Conservation (phyloP, 2,797 vertebrate genomes). For the Ctenopoma multispine region DNA sequence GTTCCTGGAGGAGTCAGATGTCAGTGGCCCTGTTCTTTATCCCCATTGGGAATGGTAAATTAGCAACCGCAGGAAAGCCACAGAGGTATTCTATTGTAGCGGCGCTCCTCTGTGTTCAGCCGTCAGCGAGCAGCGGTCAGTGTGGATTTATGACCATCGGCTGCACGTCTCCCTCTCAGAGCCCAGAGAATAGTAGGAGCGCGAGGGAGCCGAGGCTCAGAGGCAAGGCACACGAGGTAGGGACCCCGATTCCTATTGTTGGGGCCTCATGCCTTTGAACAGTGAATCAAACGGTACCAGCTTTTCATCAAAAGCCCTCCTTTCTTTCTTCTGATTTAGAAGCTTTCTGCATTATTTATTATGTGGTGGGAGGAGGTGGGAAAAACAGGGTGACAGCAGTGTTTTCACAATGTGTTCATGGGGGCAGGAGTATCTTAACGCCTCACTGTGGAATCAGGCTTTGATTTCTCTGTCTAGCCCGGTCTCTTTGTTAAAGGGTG, state of each 20-base stretch:
- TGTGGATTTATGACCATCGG: conserved; percentile 84
- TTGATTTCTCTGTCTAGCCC: conserved; percentile 76
- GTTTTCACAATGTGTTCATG: conserved; percentile 83
- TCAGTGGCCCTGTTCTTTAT: conserved; percentile 81
- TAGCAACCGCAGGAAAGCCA: conserved; percentile 76
- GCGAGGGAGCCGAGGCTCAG: conserved; percentile 55
- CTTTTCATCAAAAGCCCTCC: conserved; percentile 89
- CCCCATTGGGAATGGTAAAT: conserved; percentile 81
- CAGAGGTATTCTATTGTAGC: conserved; percentile 79
- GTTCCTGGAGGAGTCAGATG: conserved; percentile 83
- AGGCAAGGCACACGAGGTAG: conserved; percentile 84
- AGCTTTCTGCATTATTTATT: conserved; percentile 94
- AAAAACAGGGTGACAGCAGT: conserved; percentile 87
- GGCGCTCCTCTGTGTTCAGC: conserved; percentile 64
- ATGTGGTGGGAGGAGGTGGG: conserved; percentile 64
- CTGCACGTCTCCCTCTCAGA: conserved; percentile 78
- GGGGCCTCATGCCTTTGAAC: conserved; percentile 87
- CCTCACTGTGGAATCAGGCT: conserved; percentile 81
- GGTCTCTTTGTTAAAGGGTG: conserved; percentile 65
- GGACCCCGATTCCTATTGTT: conserved; percentile 85
- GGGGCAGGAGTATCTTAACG: conserved; percentile 89
- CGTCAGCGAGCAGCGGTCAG: conserved; percentile 77
- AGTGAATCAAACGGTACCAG: conserved; percentile 92
- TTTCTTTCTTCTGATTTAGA: conserved; percentile 72
- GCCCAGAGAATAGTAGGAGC: conserved; percentile 66